These are phyloP conservation scores for Penaeus japonicus DNA, from an alignment of 1,140 invertebrate species.

Conservation along the genomic window DNA sequence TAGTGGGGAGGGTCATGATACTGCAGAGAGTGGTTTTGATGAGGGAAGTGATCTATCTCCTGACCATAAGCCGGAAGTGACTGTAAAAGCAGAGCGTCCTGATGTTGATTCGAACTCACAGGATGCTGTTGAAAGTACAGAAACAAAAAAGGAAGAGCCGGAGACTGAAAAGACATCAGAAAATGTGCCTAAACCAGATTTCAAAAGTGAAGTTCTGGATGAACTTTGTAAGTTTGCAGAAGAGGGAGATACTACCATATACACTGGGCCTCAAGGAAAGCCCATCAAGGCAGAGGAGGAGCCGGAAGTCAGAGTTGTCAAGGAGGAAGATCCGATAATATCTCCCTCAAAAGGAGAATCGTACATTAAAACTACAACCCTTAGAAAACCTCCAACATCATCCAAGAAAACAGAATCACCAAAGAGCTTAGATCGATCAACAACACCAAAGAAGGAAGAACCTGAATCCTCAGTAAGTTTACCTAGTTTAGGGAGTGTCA, in stretches of 20 bases:
- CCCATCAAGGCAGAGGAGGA: background rate
- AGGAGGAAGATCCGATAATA: slow-evolving; percentile 40
- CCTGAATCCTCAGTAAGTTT: background rate
- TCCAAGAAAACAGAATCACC: slow-evolving; percentile 51
- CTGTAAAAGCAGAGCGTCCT: slow-evolving; percentile 1
- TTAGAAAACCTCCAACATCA: slow-evolving; percentile 57
- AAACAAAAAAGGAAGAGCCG: slow-evolving; percentile 17
- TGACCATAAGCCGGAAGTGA: slow-evolving; percentile 37
- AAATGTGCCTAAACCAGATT: slow-evolving; percentile 47
- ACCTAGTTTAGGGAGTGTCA: slow-evolving; percentile 16
- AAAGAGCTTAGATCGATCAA: slow-evolving; percentile 2
- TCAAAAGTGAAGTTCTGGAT: slow-evolving; percentile 57
- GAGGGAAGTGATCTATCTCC: slow-evolving; percentile 49
- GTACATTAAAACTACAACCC: slow-evolving; percentile 45
- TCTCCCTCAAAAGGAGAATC: slow-evolving; percentile 41
- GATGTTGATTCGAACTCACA: slow-evolving; percentile 25
- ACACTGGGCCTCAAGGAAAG: slow-evolving; percentile 47
- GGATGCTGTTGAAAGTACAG: background rate
- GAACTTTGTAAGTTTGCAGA: slow-evolving; percentile 59
- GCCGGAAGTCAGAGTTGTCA: background rate
- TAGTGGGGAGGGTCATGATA: slow-evolving; percentile 42
- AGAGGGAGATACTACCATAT: slow-evolving; percentile 57
- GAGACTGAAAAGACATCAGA: background rate
- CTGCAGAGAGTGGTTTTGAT: slow-evolving; percentile 52
- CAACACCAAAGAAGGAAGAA: slow-evolving; percentile 24